Evolutionary conservation across 2,113 vertebrate genomes (phyloP).

Genomic region (Crotalus horridus): DNA sequence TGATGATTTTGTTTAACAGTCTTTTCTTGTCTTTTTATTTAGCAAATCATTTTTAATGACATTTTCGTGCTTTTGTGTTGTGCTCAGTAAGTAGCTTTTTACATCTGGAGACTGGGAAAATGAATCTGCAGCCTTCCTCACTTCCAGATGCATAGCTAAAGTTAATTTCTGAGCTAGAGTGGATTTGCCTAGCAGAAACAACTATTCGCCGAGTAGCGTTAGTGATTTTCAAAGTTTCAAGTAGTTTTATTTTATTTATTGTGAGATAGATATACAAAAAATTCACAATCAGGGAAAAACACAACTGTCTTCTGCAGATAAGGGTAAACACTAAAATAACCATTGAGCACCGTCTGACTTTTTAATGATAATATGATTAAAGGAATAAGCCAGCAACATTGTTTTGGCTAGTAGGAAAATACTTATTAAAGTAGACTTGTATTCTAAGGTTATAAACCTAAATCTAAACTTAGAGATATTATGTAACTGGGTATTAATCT

Average conservation of each 20-base stretch:
- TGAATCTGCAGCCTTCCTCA: background rate
- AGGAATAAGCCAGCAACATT: background rate
- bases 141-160: background rate
- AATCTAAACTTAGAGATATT: background rate
- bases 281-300: background rate
- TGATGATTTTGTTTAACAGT: background rate
- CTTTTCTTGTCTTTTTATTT: background rate
- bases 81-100: conserved; percentile 23
- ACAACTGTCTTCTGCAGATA: background rate
- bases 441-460: background rate
- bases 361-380: background rate
- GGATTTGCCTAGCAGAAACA: background rate
- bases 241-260: conserved; percentile 20
- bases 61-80: background rate
- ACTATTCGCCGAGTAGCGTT: background rate
- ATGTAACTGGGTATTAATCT: background rate
- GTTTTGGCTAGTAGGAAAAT: background rate
- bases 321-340: background rate
- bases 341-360: background rate
- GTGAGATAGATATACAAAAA: background rate
- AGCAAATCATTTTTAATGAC: background rate
- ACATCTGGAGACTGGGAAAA: background rate
- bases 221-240: background rate
- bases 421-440: background rate
- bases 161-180: background rate